These are phyloP conservation scores for Metridium senile DNA, from an alignment of 92 coral and sea anemone species.

Conservation along the genomic window DNA sequence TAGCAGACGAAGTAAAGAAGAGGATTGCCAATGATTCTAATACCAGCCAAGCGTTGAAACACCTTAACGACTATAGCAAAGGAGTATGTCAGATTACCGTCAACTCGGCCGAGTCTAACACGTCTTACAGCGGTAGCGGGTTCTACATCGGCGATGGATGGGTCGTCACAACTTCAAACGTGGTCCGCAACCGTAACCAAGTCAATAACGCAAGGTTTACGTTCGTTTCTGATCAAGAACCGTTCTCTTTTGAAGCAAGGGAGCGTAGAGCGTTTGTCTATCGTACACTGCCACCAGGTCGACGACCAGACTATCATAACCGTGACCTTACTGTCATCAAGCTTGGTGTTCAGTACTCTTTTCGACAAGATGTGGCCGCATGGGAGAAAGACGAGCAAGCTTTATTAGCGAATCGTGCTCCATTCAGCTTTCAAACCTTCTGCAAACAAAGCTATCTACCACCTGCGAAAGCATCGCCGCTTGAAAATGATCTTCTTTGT, in stretches of 20 bases:
- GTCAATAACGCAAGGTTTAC: constrained; percentile 58
- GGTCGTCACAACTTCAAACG: constrained; percentile 70
- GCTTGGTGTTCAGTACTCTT: constrained; percentile 72
- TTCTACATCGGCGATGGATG: constrained; percentile 84
- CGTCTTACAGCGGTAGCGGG: constrained; percentile 61
- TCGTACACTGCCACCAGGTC: constrained; percentile 79
- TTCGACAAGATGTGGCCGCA: constrained; percentile 52
- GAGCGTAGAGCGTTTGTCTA: constrained; percentile 77
- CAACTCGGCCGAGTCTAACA: constrained; percentile 36
- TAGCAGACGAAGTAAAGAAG: constrained; percentile 62
- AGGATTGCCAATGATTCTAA: constrained; percentile 45
- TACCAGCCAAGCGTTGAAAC: constrained; percentile 51
- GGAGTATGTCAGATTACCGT: constrained; percentile 85
- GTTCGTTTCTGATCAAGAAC: constrained; percentile 56
- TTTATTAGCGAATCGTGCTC: constrained; percentile 49
- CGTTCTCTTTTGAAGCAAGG: constrained; percentile 54
- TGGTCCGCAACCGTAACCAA: constrained; percentile 76
- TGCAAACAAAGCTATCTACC: constrained; percentile 24
- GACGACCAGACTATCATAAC: constrained; percentile 84
- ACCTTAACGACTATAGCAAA: constrained; percentile 52
- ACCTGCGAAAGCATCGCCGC: constrained; percentile 32
- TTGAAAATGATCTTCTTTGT: constrained; percentile 54
- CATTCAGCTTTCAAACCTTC: constrained; percentile 64
- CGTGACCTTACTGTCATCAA: constrained; percentile 76
- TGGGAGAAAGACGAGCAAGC: constrained; percentile 85